phyloP scores from a whole-genome alignment of 2,888 invertebrate species.

The Pogonocherus hispidulus region DNA sequence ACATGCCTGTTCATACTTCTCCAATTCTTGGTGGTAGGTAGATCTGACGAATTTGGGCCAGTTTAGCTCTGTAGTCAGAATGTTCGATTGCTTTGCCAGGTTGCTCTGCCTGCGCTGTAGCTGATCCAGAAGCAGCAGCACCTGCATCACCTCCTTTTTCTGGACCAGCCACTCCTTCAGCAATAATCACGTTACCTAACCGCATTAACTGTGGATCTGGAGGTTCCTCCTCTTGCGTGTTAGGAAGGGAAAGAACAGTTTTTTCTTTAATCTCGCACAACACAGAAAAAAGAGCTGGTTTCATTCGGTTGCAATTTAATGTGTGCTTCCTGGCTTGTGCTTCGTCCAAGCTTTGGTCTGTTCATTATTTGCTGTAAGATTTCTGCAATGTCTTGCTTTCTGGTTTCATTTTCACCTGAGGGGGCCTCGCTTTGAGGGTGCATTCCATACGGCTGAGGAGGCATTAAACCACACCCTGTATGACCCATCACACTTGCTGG shows the following conservation, averaged over 20 bases:
- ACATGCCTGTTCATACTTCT: conserved; percentile 99
- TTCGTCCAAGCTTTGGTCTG: conserved; percentile 98
- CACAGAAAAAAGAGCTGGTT: conserved; percentile 97
- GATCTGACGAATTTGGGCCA: conserved; percentile 98
- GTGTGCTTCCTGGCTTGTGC: conserved; percentile 99
- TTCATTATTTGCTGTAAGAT: conserved; percentile 99
- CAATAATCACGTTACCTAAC: conserved; percentile 98
- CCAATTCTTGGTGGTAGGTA: conserved; percentile 98
- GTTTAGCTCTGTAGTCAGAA: conserved; percentile 98
- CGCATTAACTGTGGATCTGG: conserved; percentile 99
- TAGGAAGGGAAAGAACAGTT: conserved; percentile 96
- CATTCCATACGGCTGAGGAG: conserved; percentile 86
- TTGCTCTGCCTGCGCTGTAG: conserved; percentile 81
- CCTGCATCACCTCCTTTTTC: conserved; percentile 95
- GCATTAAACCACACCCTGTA: conserved; percentile 81
- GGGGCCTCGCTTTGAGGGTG: conserved; percentile 76
- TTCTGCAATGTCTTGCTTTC: conserved; percentile 97
- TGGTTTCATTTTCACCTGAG: conserved; percentile 84
- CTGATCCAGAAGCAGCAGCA: conserved; percentile 90
- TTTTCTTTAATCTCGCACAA: conserved; percentile 99
- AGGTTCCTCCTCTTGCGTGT: conserved; percentile 98
- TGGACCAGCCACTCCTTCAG: conserved; percentile 97
- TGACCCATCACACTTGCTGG: conserved; percentile 88
- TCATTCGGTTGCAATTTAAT: conserved; percentile 98
- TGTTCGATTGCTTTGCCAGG: conserved; percentile 98